phyloP scores from a whole-genome alignment of 1,140 invertebrate species.

The Daktulosphaira vitifoliae region DNA sequence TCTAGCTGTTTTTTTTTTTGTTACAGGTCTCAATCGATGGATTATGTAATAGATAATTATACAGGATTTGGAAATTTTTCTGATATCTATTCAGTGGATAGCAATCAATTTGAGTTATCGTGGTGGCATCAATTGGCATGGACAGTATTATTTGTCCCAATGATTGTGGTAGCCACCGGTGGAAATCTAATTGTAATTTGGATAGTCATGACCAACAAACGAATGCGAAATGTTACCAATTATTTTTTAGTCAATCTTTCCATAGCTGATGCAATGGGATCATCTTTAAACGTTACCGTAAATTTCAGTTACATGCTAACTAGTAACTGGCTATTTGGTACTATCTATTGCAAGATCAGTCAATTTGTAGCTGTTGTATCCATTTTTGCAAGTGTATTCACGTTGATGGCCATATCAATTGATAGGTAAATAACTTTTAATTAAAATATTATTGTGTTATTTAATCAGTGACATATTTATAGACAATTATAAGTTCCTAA shows the following conservation, averaged over 20 bases:
- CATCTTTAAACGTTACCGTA: conserved; percentile 84
- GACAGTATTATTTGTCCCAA: conserved; percentile 71
- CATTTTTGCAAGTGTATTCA: conserved; percentile 88
- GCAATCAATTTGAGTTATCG: conserved; percentile 58
- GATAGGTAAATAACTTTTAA: conserved; percentile 80
- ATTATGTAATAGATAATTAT: too few relatives aligned
- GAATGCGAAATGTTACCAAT: conserved; percentile 92
- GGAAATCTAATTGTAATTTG: conserved; percentile 92
- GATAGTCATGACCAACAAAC: conserved; percentile 81
- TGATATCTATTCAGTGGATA: conserved; percentile 20
- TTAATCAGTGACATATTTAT: too few relatives aligned
- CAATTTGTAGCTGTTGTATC: conserved; percentile 87
- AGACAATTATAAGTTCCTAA: too few relatives aligned
- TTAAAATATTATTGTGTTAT: too few relatives aligned
- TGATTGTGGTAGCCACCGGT: conserved; percentile 84
- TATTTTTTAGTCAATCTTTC: conserved; percentile 93
- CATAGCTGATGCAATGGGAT: conserved; percentile 84
- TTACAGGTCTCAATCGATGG: neutral
- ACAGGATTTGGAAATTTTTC: too few relatives aligned
- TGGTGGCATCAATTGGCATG: conserved; percentile 79
- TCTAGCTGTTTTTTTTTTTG: neutral
- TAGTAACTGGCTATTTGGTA: conserved; percentile 87
- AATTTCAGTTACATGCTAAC: conserved; percentile 90
- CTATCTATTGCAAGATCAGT: conserved; percentile 84
- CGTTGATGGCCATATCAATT: conserved; percentile 89